Evolutionary conservation across 2,797 vertebrate species (phyloP), one percentile per base, ranked within the genome.

Genomic region (Argentina silus): DNA sequence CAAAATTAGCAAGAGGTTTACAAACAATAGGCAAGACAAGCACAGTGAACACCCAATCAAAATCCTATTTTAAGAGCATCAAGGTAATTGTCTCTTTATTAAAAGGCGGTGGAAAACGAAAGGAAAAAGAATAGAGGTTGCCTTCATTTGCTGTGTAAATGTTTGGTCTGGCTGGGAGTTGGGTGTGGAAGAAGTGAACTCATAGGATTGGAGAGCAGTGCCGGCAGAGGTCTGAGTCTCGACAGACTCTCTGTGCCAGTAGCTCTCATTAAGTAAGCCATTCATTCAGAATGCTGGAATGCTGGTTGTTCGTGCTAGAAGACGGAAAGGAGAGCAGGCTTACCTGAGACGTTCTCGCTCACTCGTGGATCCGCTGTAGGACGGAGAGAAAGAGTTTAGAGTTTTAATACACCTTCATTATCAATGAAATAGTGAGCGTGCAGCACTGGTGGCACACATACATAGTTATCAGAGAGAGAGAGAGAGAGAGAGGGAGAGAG

Each of bases 261-360:
- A 14, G 56, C 55, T 11, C 44, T 45, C 53, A 27, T 57, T 57
- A 59, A 44, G 11, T 36, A 17, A 11, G 17, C 55, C 42, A 19
- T 10, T 45, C 17, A 17, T 59, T 45, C 19, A n/a, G 27, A n/a
- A 60, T 50, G 47, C 55, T 55, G 65, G 57, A 44, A 19, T 51
- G n/a, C 21, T 67, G 72, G 72, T 60, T 19, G 15, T 23, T 45
- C 44, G 60, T 53, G 48, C 27, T 6, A 67, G 69, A 56, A 47
- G 48, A 55, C 19, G n/a, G 67, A 11, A 14, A 8, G 6, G 60
- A 11, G 23, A 14, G 9, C 43, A 51, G 19, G 72, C 93, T 94
- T 89, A 98, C 97, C 95, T 93, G 95, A 95, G 84, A 96, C 91
- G 2, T 95, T 95, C 86, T 98, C 96, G 0, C 95, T 98, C 79